Evolutionary conservation across 2,113 vertebrate genomes (phyloP), one percentile per base, ranked within the genome.

Genomic region (Myiagra hebetior): DNA sequence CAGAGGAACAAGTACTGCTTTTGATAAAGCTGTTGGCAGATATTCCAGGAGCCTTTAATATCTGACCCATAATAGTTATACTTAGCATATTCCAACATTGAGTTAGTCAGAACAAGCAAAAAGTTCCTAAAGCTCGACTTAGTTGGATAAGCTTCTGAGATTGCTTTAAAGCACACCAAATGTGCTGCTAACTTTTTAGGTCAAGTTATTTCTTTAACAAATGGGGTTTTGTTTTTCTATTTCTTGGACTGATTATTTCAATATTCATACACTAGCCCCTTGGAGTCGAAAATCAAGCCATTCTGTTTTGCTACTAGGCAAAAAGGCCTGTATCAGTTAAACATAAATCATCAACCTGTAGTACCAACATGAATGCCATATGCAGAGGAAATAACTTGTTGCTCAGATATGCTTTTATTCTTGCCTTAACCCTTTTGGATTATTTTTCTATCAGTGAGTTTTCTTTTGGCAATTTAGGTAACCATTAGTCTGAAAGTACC

Each of bases 401-500:
- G 52, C 20, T 49, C 39, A 70, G 64, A 37, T 46, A 74, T 0
- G 1, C 33, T 70, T 84, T 93, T 50, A 31, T 55, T 63, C 69
- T 78, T 75, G 28, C 52, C 30, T 41, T 70, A 78, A 50, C 3
- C 5, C 11, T 79, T 92, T 16, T 23, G 26, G 75, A 53, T 30
- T 55, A 46, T 50, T 82, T 93, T 87, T 93, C 31, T 84, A 30
- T 33, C 27, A 50, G 39, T 60, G 41, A 75, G 26, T 37, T 69
- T 69, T 81, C 37, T 76, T 78, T 64, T 23, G 46, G 24, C 24
- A 67, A 27, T 52, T 49, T 33, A 94, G 63, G 55, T 75, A 80
- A 69, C 18, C 26, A 18, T 67, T 47, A 69, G 22, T 78, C 49
- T 10, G 3, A 70, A 92, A 52, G 55, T 88, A 99, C 98, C 98